Evolutionary conservation across 1,140 invertebrate species (phyloP).

Genomic region (Elymnias hypermnestra): DNA sequence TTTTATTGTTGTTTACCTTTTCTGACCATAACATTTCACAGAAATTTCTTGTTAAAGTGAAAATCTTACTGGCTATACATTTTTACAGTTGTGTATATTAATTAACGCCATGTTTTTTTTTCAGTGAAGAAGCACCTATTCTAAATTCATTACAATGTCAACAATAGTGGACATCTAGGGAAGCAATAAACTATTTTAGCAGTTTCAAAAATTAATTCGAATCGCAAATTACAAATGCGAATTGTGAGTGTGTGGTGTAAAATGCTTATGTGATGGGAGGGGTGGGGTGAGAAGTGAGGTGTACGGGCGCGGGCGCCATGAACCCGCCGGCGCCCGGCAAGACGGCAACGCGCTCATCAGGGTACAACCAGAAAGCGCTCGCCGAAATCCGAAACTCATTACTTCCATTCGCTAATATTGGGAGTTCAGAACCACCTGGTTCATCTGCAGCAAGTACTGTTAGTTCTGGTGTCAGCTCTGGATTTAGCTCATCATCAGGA

Average conservation of each 20-base stretch:
- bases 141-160: constrained; percentile 14
- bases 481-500: constrained; percentile 76
- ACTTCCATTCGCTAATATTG: constrained; percentile 88
- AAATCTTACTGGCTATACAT: constrained; percentile 12
- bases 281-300: constrained; percentile 68
- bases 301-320: constrained; percentile 79
- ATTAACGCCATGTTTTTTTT: too few relatives aligned
- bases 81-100: too few relatives aligned
- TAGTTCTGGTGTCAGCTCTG: constrained; percentile 80
- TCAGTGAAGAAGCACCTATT: constrained; percentile 11
- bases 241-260: constrained; percentile 42
- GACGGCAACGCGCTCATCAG: constrained; percentile 84
- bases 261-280: constrained; percentile 65
- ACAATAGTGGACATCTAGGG: constrained; percentile 13
- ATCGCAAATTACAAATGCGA: constrained; percentile 43
- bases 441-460: constrained; percentile 87
- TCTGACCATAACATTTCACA: too few relatives aligned
- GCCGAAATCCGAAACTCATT: constrained; percentile 91
- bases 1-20: too few relatives aligned
- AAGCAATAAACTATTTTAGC: constrained; percentile 7
- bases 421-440: constrained; percentile 75
- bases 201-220: too few relatives aligned
- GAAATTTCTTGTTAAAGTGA: too few relatives aligned
- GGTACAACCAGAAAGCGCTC: constrained; percentile 92
- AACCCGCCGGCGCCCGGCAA: constrained; percentile 80